These are phyloP conservation scores for Cepphus grylle DNA, from an alignment of 2,113 vertebrate species.

Conservation along the genomic window DNA sequence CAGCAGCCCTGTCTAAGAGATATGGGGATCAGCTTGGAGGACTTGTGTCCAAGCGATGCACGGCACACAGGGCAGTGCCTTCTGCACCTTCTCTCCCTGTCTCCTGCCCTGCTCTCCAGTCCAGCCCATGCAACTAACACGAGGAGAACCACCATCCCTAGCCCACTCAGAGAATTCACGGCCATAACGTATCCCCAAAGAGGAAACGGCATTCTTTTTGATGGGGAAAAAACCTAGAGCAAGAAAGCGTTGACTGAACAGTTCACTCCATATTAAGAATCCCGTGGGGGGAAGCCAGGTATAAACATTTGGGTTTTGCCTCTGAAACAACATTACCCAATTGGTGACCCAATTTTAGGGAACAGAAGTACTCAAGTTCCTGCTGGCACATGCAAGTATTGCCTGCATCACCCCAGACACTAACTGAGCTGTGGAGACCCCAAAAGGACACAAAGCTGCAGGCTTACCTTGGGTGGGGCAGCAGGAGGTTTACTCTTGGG, in stretches of 20 bases:
- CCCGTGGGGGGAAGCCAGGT: neutral
- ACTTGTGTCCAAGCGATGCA: neutral
- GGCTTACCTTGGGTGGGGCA: constrained; percentile 20
- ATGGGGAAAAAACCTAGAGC: neutral
- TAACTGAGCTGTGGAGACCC: neutral
- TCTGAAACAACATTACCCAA: neutral
- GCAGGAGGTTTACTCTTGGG: neutral
- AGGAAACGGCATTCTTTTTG: neutral
- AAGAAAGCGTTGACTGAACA: neutral
- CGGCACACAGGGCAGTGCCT: neutral
- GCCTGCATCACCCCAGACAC: neutral
- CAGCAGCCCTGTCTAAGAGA: neutral
- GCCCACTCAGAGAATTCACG: neutral
- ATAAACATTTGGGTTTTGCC: neutral
- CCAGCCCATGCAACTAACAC: neutral
- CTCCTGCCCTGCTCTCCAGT: neutral
- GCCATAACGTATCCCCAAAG: too few species aligned
- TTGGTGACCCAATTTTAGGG: neutral
- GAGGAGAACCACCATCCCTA: neutral
- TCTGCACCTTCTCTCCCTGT: neutral
- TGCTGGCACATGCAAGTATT: neutral
- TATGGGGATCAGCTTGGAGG: neutral
- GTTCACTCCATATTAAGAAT: neutral
- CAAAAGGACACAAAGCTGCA: neutral
- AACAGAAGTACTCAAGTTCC: neutral